Percentiles rank a stretch among this genome's conserved stretches.
phyloP scores from a whole-genome alignment of 2,888 invertebrate genomes.

The Eristalis intricaria region DNA sequence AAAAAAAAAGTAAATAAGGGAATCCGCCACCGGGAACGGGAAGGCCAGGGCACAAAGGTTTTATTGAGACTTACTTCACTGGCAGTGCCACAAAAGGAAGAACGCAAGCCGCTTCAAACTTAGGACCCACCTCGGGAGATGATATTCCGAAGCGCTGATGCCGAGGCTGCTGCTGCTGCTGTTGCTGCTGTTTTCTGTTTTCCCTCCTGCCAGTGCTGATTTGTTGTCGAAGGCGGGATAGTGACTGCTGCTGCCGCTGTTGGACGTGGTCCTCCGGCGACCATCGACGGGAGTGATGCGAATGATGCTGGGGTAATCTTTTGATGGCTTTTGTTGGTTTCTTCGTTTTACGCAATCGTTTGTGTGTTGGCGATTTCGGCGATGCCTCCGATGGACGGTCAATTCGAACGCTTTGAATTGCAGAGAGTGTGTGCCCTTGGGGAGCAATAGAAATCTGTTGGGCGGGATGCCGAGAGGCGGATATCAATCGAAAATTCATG shows the following conservation, averaged over 20 bases:
- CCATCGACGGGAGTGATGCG: conserved; percentile 52
- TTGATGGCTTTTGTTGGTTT: conserved; percentile 52
- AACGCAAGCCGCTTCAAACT: conserved; percentile 33
- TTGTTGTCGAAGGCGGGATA: not conserved
- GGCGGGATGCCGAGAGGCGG: not conserved
- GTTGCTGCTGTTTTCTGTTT: too few species aligned
- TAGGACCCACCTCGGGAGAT: conserved; percentile 41
- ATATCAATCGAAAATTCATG: not conserved
- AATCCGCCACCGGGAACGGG: not conserved
- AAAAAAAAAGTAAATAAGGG: conserved; percentile 21
- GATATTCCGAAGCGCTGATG: conserved; percentile 16
- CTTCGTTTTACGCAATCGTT: conserved; percentile 31
- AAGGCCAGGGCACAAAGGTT: conserved; percentile 25
- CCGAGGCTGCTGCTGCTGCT: conserved; percentile 23
- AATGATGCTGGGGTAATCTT: conserved; percentile 67
- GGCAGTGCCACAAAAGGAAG: conserved; percentile 42
- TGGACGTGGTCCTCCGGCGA: not conserved
- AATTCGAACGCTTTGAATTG: not conserved
- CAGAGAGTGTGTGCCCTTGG: not conserved
- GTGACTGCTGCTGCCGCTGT: not conserved
- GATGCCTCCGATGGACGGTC: not conserved
- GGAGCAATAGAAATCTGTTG: not conserved
- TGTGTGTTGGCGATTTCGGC: not conserved
- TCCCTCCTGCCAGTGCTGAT: conserved; percentile 1
- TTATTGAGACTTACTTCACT: conserved; percentile 51